Evolutionary conservation across 2,113 vertebrate genomes (phyloP), one percentile per base, ranked within the genome.

Genomic region (Taxidea taxus): DNA sequence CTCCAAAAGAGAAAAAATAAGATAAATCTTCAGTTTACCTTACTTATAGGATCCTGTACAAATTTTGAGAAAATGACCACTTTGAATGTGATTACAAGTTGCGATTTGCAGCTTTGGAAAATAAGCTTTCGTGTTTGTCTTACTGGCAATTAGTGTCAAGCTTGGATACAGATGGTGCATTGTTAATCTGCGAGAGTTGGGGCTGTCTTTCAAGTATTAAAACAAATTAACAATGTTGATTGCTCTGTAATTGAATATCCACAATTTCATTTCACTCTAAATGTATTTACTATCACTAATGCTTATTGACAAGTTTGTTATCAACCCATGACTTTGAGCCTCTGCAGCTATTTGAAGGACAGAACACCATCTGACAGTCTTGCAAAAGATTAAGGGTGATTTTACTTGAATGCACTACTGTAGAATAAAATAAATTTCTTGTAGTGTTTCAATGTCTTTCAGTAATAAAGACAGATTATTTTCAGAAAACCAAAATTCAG

Each of bases 61-160:
- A 14, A 1, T 88, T 70, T 54, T 14, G 66, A 49, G 66, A 87
- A 89, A 96, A 90, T 83, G 14, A 80, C 29, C 13, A 15, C 11
- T 11, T 97, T 87, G 39, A 77, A 83, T 96, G 94, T 98, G 66
- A 64, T 91, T 96, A 49, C n/a, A 64, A 94, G 15, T 92, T 95
- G 13, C 12, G 81, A 94, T 97, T 93, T 97, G 2, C 87, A 96
- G 39, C 10, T 95, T 92, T 97, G 42, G 49, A 96, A 96, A 98
- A 98, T 88, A 62, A 97, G 10, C 44, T 91, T 95, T 90, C 97
- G 87, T 97, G 6, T 91, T 97, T 94, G 39, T 95, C 97, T 90
- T 96, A 62, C 9, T 95, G 60, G 18, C 42, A 98, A 68, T 98
- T 96, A 97, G 0, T 81, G 27, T 95, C 87, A 97, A 95, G 8